phyloP scores from a whole-genome alignment of 1,140 invertebrate species.

The Eumaeus atala region DNA sequence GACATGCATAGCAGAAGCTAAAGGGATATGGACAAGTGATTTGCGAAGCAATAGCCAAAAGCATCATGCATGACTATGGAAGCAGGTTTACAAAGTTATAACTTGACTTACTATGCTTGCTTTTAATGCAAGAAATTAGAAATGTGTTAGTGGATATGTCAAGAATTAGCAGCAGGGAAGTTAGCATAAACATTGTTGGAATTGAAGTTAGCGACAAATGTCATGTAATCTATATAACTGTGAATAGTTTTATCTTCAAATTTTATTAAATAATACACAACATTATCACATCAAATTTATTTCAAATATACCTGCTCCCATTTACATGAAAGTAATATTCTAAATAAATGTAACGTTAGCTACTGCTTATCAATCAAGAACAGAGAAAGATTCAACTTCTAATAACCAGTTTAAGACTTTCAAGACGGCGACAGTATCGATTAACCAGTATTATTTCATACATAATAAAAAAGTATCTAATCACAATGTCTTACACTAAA shows the following conservation, averaged over 20 bases:
- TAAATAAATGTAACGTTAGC: constrained; percentile 29
- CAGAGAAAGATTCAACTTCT: constrained; percentile 2
- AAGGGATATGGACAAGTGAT: background rate
- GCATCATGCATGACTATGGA: constrained; percentile 39
- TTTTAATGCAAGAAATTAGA: background rate
- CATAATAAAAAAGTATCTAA: too few species aligned
- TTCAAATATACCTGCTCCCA: constrained; percentile 56
- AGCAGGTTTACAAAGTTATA: constrained; percentile 55
- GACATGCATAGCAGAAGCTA: background rate
- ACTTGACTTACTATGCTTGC: background rate
- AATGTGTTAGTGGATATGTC: too few species aligned
- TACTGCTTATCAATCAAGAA: constrained; percentile 27
- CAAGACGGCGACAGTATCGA: too few species aligned
- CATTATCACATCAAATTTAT: constrained; percentile 42
- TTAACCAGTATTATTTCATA: too few species aligned
- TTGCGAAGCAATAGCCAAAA: constrained; percentile 12
- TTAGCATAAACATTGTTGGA: too few species aligned
- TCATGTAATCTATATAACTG: too few species aligned
- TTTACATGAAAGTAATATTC: constrained; percentile 27
- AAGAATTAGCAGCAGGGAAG: too few species aligned
- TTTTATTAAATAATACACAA: constrained; percentile 38
- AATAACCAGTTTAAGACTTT: background rate
- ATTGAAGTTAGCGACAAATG: background rate
- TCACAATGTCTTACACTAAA: too few species aligned
- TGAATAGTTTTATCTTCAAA: background rate